Evolutionary conservation across 1,140 invertebrate species (phyloP).

Genomic region (Drosophila teissieri): DNA sequence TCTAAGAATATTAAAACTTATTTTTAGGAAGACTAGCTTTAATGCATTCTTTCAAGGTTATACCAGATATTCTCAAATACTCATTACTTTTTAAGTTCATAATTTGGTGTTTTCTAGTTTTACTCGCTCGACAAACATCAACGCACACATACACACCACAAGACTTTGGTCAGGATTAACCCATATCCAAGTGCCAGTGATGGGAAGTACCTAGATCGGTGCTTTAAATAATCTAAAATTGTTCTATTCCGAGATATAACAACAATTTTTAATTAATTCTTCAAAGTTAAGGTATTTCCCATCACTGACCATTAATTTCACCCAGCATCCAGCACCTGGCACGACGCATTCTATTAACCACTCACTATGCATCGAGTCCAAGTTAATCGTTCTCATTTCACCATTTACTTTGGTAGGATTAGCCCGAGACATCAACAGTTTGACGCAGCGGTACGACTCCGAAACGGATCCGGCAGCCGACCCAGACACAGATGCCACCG

Average conservation of each 20-base stretch:
- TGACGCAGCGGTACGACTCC: constrained; percentile 85
- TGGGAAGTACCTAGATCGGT: background rate
- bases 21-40: background rate
- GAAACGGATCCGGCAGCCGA: constrained; percentile 88
- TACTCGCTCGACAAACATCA: constrained; percentile 48
- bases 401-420: constrained; percentile 53
- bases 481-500: constrained; percentile 87
- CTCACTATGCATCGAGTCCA: no score
- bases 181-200: constrained; percentile 8
- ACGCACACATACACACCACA: constrained; percentile 28
- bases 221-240: background rate
- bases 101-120: constrained; percentile 22
- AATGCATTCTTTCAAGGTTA: constrained; percentile 4
- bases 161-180: constrained; percentile 31
- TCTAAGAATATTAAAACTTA: no score
- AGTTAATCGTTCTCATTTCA: constrained; percentile 5
- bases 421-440: constrained; percentile 76
- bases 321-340: constrained; percentile 49
- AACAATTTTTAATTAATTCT: background rate
- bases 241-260: background rate
- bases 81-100: background rate
- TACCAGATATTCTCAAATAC: background rate
- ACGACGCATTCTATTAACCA: constrained; percentile 47
- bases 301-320: constrained; percentile 19
- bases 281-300: background rate